Conservation (phyloP, 64 coral and sea anemone genomes). For the Stylophora pistillata region DNA sequence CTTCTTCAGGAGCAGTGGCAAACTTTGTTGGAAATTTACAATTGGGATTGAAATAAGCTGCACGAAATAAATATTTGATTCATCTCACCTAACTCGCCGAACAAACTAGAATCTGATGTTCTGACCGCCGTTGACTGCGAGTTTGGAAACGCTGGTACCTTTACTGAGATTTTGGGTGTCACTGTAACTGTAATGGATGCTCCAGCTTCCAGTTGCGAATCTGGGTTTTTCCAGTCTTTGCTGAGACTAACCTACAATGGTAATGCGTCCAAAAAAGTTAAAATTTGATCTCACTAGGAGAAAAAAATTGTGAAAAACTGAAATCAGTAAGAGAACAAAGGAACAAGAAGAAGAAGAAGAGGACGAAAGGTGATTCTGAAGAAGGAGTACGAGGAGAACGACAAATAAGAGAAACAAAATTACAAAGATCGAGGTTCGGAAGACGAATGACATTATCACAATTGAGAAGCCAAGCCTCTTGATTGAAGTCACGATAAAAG, state of each 20-base stretch:
- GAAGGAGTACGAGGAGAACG: too few species aligned
- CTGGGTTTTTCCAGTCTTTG: background rate
- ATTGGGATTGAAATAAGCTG: background rate
- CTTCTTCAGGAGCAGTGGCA: too few species aligned
- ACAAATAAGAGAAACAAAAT: too few species aligned
- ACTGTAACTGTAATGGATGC: background rate
- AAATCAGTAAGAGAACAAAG: background rate
- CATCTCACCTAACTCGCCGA: constrained; percentile 10
- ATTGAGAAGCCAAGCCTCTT: too few species aligned
- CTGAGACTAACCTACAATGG: background rate
- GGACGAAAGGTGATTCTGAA: too few species aligned
- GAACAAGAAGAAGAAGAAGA: background rate
- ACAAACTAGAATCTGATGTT: background rate
- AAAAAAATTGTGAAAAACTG: constrained; percentile 1
- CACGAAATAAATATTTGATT: background rate
- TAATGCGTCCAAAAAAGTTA: background rate
- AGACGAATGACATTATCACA: too few species aligned
- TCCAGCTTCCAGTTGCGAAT: background rate
- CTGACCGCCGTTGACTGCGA: background rate
- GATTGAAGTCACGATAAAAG: too few species aligned
- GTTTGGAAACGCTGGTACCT: background rate
- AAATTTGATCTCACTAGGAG: too few species aligned
- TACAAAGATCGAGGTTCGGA: too few species aligned
- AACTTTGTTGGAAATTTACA: background rate
- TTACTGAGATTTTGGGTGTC: background rate